phyloP scores from a whole-genome alignment of 2,113 vertebrate genomes.

The Forbesichthys agassizii region DNA sequence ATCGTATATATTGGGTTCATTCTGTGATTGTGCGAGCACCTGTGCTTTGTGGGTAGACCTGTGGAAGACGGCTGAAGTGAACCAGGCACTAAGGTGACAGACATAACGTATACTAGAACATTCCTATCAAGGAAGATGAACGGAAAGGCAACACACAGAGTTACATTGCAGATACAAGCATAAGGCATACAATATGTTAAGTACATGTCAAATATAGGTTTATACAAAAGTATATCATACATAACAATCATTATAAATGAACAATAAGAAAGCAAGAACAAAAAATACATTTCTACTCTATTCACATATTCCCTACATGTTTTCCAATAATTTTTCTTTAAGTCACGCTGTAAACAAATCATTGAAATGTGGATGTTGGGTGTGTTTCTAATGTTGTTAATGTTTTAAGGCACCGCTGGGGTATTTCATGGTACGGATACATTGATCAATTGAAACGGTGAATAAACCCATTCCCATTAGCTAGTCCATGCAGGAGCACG shows the following conservation, averaged over 20 bases:
- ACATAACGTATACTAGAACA: constrained; percentile 40
- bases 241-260: constrained; percentile 71
- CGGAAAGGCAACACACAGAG: constrained; percentile 12
- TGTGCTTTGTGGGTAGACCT: constrained; percentile 18
- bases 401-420: constrained; percentile 76
- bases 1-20: constrained; percentile 44
- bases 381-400: constrained; percentile 51
- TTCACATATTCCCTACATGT: constrained; percentile 65
- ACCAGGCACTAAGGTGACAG: constrained; percentile 71
- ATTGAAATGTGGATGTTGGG: constrained; percentile 63
- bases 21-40: constrained; percentile 67
- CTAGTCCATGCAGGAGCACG: constrained; percentile 54
- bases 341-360: constrained; percentile 74
- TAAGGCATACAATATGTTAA: constrained; percentile 69
- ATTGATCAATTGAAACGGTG: constrained; percentile 48
- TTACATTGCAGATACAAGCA: constrained; percentile 52
- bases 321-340: constrained; percentile 56
- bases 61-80: constrained; percentile 50
- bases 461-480: constrained; percentile 36
- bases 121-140: constrained; percentile 24
- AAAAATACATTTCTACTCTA: constrained; percentile 59
- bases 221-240: constrained; percentile 68
- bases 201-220: constrained; percentile 69
- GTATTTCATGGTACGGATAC: constrained; percentile 48
- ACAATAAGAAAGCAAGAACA: constrained; percentile 51